Percentiles rank a stretch among this genome's conserved stretches.
Conservation (phyloP, 2,888 invertebrate species). For the Odontocolon sp. region DNA sequence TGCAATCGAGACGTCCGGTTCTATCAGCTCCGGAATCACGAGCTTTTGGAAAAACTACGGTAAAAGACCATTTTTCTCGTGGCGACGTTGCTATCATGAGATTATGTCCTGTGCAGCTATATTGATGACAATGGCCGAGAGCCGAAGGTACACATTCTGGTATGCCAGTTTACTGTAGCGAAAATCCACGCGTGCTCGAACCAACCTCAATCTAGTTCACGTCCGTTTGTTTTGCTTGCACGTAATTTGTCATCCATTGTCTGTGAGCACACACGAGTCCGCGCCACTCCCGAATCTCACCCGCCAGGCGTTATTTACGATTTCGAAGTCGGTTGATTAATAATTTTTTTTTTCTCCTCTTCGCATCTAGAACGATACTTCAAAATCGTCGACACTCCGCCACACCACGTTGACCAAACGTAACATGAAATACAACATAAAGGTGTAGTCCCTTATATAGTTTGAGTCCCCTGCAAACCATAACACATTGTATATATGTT, state of each 20-base stretch:
- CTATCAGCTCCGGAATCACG: not conserved
- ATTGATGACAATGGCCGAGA: conserved; percentile 71
- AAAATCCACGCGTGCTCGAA: conserved; percentile 44
- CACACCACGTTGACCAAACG: not conserved
- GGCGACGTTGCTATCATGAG: conserved; percentile 63
- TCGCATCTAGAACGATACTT: conserved; percentile 32
- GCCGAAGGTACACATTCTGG: conserved; percentile 46
- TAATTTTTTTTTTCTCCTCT: conserved; percentile 62
- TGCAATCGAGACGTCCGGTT: not conserved
- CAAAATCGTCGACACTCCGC: conserved; percentile 31
- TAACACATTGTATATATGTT: conserved; percentile 25
- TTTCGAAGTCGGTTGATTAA: conserved; percentile 74
- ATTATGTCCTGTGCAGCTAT: conserved; percentile 68
- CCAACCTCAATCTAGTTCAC: conserved; percentile 70
- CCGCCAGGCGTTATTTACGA: conserved; percentile 76
- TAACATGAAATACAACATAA: not conserved
- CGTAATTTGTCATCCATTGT: conserved; percentile 79
- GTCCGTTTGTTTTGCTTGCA: conserved; percentile 74
- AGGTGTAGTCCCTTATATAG: not conserved
- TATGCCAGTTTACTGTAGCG: conserved; percentile 25
- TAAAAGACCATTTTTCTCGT: conserved; percentile 70
- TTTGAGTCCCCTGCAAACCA: conserved; percentile 20
- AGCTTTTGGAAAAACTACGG: conserved; percentile 32
- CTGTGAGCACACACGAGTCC: conserved; percentile 49
- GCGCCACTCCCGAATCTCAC: conserved; percentile 42